Conservation (phyloP, 37 sponge, comb jelly and placozoan species). For the Aplysina aerophoba region DNA sequence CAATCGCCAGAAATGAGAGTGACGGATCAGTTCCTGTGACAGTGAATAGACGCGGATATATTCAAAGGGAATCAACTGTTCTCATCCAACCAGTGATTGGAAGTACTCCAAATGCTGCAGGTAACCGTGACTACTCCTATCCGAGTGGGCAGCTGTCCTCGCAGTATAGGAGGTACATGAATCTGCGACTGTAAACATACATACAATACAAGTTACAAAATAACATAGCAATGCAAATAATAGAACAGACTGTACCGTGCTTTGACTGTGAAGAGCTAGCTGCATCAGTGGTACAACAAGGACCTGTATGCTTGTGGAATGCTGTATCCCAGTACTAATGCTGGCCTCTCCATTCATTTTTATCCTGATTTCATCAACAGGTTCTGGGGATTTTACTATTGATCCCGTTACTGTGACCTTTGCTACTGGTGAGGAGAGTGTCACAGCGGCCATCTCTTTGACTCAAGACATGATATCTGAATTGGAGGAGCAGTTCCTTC, state of each 20-base stretch:
- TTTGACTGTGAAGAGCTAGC: too few species aligned
- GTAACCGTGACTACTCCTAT: too few species aligned
- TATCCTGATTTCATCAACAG: background rate
- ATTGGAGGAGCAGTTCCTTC: background rate
- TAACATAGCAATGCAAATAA: too few species aligned
- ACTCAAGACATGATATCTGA: conserved; percentile 29
- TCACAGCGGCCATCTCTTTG: background rate
- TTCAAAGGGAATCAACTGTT: background rate
- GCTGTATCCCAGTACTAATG: too few species aligned
- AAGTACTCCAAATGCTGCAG: background rate
- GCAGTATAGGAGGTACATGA: too few species aligned
- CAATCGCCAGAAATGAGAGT: background rate
- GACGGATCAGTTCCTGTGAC: background rate
- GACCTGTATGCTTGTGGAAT: too few species aligned
- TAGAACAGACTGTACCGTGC: too few species aligned
- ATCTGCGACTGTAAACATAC: too few species aligned
- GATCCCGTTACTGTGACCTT: background rate
- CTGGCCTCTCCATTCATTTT: too few species aligned
- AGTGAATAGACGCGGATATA: background rate
- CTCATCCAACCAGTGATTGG: background rate
- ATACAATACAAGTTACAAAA: too few species aligned
- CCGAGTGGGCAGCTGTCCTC: too few species aligned
- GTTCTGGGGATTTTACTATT: conserved; percentile 20
- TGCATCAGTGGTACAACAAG: too few species aligned
- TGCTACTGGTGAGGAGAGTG: background rate